These are phyloP conservation scores for Florisuga fusca DNA, from an alignment of 2,797 vertebrate genomes.

Conservation along the genomic window DNA sequence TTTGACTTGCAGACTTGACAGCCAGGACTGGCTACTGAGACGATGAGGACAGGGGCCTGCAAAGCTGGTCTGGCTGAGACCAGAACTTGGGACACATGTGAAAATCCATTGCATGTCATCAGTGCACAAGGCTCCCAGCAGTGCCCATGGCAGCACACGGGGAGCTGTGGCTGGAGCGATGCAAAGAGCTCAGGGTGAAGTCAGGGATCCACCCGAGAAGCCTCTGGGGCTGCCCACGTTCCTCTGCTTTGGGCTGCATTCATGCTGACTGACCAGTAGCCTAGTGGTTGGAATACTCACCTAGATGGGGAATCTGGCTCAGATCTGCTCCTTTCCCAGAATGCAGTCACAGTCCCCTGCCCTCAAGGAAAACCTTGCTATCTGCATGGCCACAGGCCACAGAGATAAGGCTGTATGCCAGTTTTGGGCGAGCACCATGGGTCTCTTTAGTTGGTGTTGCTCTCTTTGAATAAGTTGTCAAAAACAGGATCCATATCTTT, in stretches of 20 bases:
- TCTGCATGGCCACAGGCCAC: neutral
- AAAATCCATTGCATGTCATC: neutral
- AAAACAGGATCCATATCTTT: neutral
- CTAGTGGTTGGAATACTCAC: neutral
- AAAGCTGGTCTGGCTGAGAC: neutral
- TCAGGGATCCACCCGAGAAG: neutral
- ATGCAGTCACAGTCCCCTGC: neutral
- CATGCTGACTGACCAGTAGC: neutral
- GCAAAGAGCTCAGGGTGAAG: neutral
- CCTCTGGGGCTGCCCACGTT: neutral
- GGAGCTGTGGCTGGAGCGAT: neutral
- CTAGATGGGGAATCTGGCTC: neutral
- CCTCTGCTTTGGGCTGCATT: neutral
- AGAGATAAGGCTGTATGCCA: neutral
- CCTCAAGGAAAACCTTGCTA: neutral
- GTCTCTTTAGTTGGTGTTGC: neutral
- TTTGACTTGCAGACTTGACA: neutral
- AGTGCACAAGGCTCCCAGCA: neutral
- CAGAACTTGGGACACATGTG: neutral
- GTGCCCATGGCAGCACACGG: too few species aligned
- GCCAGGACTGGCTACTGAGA: neutral
- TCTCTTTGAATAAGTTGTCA: neutral
- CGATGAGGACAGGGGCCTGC: neutral
- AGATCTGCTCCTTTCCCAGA: neutral
- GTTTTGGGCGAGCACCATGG: fast-evolving